Evolutionary conservation across 92 coral and sea anemone species (phyloP).

Genomic region (Desmophyllum pertusum): DNA sequence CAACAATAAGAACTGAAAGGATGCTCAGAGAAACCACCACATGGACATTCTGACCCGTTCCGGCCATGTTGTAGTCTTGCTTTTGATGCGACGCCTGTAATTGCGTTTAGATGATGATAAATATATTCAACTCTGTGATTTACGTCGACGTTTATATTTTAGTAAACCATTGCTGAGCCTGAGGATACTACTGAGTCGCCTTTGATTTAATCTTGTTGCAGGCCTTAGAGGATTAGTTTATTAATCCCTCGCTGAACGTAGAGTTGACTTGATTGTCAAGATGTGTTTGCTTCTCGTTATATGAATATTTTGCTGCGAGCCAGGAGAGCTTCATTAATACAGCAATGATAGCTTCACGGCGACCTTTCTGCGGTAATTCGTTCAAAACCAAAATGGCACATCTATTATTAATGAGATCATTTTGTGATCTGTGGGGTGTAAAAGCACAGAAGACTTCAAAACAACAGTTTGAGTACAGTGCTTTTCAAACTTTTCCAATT

Average conservation of each 20-base stretch:
- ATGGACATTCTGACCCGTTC: slow-evolving; percentile 23
- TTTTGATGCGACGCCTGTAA: neutral
- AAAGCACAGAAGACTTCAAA: neutral
- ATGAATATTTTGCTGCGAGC: slow-evolving; percentile 4
- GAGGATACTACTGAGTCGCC: neutral
- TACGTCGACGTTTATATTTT: neutral
- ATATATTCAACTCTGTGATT: neutral
- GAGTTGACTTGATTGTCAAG: slow-evolving; percentile 1
- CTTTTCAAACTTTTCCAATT: neutral
- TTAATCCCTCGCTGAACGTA: slow-evolving; percentile 11
- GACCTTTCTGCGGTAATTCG: neutral
- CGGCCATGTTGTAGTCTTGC: slow-evolving; percentile 1
- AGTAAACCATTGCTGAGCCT: neutral
- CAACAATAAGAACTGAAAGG: slow-evolving; percentile 58
- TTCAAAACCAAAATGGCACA: slow-evolving; percentile 3
- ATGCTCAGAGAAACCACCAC: slow-evolving; percentile 56
- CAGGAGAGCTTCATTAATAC: neutral
- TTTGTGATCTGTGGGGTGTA: neutral
- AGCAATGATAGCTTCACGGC: neutral
- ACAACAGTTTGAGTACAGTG: neutral
- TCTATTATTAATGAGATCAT: neutral
- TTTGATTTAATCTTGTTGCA: neutral
- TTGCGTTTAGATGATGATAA: neutral
- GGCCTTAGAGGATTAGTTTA: neutral
- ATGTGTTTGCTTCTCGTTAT: neutral